phyloP scores from a whole-genome alignment of 1,140 invertebrate species.

The Protaetia brevitarsis region DNA sequence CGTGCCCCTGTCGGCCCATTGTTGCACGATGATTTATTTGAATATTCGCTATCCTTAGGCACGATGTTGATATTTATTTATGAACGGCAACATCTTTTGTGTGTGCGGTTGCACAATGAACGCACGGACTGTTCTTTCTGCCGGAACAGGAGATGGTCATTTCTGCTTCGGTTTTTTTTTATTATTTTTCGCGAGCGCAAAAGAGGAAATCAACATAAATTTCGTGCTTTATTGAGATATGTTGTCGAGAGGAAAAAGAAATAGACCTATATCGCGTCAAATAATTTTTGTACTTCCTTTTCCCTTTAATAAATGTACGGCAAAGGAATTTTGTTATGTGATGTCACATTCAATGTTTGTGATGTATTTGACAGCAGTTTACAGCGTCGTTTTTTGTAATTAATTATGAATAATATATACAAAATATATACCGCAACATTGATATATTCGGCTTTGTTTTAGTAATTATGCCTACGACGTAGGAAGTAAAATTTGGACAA shows the following conservation, averaged over 20 bases:
- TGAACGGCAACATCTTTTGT: not conserved
- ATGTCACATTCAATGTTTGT: too few species aligned
- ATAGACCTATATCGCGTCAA: too few species aligned
- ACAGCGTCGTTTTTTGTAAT: too few species aligned
- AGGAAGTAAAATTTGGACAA: too few species aligned
- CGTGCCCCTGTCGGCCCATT: not conserved
- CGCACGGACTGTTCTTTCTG: not conserved
- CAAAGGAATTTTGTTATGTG: too few species aligned
- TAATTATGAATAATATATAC: too few species aligned
- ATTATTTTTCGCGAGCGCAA: not conserved
- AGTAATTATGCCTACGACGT: too few species aligned
- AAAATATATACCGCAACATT: too few species aligned
- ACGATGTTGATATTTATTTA: slow-evolving; percentile 12
- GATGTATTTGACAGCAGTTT: too few species aligned
- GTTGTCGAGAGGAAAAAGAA: not conserved
- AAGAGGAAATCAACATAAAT: not conserved
- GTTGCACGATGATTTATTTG: not conserved
- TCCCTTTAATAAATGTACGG: too few species aligned
- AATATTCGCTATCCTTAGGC: slow-evolving; percentile 1
- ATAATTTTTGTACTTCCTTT: too few species aligned
- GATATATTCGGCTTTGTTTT: too few species aligned
- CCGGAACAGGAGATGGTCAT: slow-evolving; percentile 12
- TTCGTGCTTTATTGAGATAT: slow-evolving; percentile 6
- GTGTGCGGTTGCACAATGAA: not conserved
- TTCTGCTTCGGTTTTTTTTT: not conserved